phyloP scores from a whole-genome alignment of 2,113 vertebrate genomes.

The Ceyx margarethae region DNA sequence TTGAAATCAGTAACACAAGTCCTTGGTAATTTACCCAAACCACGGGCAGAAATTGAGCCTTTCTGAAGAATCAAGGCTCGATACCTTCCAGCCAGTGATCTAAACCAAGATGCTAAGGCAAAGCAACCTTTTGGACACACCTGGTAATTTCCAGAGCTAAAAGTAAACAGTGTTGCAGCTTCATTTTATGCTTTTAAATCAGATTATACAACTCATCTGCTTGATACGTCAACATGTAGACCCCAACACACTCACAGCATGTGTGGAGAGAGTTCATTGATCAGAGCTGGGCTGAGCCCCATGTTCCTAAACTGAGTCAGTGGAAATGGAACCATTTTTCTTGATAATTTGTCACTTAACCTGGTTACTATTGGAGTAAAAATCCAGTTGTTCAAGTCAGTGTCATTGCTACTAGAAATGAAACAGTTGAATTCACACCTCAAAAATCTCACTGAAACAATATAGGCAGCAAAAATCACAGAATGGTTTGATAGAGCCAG shows the following conservation, averaged over 20 bases:
- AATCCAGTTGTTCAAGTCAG: not conserved
- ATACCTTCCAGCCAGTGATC: not conserved
- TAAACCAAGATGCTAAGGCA: not conserved
- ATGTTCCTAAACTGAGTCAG: not conserved
- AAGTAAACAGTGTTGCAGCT: not conserved
- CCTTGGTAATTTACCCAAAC: not conserved
- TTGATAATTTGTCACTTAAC: not conserved
- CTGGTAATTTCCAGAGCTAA: not conserved
- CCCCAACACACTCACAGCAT: not conserved
- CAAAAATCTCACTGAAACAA: not conserved
- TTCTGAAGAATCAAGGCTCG: not conserved
- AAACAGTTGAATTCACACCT: not conserved
- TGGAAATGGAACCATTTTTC: not conserved
- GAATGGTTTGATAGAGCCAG: not conserved
- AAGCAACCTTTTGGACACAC: not conserved
- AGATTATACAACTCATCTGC: not conserved
- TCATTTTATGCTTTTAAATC: not conserved
- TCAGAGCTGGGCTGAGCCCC: not conserved
- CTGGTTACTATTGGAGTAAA: not conserved
- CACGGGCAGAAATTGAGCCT: accelerated
- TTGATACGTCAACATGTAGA: not conserved
- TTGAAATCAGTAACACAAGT: not conserved
- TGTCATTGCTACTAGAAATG: not conserved
- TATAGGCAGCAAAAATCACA: not conserved
- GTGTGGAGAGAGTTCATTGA: not conserved